Evolutionary conservation across 2,888 invertebrate genomes (phyloP).

Genomic region (Cephus pygmeus): DNA sequence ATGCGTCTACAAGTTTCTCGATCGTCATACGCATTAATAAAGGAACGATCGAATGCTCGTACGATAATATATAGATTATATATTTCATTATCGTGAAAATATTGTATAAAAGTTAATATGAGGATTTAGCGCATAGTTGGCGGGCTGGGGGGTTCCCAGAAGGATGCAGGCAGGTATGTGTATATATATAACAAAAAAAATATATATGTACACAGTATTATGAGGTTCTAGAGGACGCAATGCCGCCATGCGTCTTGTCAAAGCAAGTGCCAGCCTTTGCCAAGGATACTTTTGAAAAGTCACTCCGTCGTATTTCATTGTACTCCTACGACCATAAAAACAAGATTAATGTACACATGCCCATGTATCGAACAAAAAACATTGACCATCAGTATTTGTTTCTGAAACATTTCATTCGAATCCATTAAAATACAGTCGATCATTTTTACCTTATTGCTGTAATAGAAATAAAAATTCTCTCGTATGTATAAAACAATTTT

Average conservation of each 20-base stretch:
- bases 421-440: neutral
- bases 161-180: neutral
- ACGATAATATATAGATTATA: no score
- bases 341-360: neutral
- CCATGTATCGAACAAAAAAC: neutral
- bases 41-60: no score
- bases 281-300: neutral
- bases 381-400: neutral
- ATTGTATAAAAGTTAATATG: neutral
- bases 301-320: neutral
- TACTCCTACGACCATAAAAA: neutral
- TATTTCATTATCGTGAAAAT: neutral
- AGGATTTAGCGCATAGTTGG: neutral
- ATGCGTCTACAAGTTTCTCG: no score
- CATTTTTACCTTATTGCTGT: constrained; percentile 38
- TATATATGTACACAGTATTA: neutral
- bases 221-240: neutral
- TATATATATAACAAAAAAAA: neutral
- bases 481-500: constrained; percentile 44
- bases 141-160: neutral
- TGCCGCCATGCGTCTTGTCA: neutral
- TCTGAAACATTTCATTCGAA: neutral
- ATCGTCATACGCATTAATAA: no score
- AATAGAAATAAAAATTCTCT: constrained; percentile 42
- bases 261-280: neutral